Conservation (phyloP, 2,797 vertebrate genomes). For the Nyctalus aviator region DNA sequence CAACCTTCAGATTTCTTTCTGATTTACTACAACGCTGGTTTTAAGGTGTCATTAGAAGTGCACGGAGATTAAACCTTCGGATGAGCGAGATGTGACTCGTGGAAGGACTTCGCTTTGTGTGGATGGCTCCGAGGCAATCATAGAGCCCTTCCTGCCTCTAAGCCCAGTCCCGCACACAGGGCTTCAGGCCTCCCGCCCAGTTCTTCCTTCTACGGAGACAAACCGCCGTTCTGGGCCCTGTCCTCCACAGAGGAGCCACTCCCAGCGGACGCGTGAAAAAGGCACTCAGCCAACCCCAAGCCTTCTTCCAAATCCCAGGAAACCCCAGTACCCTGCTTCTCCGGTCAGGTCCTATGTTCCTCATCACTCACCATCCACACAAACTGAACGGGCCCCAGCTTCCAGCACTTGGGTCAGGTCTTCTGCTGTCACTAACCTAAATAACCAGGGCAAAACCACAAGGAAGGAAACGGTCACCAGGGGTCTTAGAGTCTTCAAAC, state of each 20-base stretch:
- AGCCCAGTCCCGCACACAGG: background rate
- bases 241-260: background rate
- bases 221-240: background rate
- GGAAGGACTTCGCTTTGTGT: background rate
- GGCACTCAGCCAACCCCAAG: background rate
- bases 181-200: background rate
- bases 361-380: background rate
- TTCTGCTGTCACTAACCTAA: background rate
- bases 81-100: rapidly evolving
- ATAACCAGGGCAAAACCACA: background rate
- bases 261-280: rapidly evolving
- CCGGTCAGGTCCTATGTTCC: background rate
- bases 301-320: background rate
- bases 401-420: background rate
- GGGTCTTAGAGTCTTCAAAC: background rate
- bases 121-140: too few relatives aligned
- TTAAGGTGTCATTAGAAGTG: background rate
- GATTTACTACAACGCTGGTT: background rate
- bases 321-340: background rate
- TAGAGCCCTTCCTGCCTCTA: background rate
- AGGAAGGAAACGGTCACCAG: background rate
- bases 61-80: rapidly evolving
- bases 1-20: background rate
- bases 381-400: too few relatives aligned
- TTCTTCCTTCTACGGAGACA: background rate